phyloP scores from a whole-genome alignment of 2,888 invertebrate genomes.

The Hyppa rectilinea region DNA sequence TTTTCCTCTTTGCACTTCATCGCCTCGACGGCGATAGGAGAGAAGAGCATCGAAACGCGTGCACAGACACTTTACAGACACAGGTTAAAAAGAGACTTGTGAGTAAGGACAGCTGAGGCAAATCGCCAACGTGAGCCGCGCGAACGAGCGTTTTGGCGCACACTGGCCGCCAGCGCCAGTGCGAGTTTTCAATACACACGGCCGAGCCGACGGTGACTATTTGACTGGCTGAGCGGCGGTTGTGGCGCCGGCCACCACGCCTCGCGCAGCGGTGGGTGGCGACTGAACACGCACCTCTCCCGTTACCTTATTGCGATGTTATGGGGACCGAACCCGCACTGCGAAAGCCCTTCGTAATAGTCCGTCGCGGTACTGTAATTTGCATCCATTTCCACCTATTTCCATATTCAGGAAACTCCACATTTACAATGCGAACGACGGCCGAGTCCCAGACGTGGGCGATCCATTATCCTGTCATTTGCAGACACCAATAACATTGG shows the following conservation, averaged over 20 bases:
- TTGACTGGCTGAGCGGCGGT: constrained; percentile 84
- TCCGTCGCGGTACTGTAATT: constrained; percentile 72
- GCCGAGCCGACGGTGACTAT: constrained; percentile 86
- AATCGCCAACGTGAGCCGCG: constrained; percentile 79
- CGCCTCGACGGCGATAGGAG: constrained; percentile 90
- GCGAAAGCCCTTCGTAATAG: constrained; percentile 81
- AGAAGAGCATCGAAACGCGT: constrained; percentile 89
- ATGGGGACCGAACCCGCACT: constrained; percentile 87
- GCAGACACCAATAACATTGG: constrained; percentile 50
- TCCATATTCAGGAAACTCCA: constrained; percentile 63
- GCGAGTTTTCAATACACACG: constrained; percentile 82
- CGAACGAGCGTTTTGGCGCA: constrained; percentile 85
- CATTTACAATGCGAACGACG: constrained; percentile 45
- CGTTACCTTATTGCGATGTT: constrained; percentile 89
- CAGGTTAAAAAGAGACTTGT: constrained; percentile 68
- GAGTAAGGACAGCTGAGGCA: constrained; percentile 72
- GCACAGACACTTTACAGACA: constrained; percentile 82
- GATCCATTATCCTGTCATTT: constrained; percentile 53
- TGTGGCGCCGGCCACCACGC: constrained; percentile 83
- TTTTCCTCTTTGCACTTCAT: constrained; percentile 91
- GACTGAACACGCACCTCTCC: constrained; percentile 87
- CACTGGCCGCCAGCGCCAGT: constrained; percentile 83
- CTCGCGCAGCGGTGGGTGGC: constrained; percentile 88
- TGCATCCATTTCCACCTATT: constrained; percentile 72
- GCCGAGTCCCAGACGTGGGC: constrained; percentile 43